Base-by-base conservation (phyloP, 1,140 invertebrate genomes). In the Micrasema minimum region DNA sequence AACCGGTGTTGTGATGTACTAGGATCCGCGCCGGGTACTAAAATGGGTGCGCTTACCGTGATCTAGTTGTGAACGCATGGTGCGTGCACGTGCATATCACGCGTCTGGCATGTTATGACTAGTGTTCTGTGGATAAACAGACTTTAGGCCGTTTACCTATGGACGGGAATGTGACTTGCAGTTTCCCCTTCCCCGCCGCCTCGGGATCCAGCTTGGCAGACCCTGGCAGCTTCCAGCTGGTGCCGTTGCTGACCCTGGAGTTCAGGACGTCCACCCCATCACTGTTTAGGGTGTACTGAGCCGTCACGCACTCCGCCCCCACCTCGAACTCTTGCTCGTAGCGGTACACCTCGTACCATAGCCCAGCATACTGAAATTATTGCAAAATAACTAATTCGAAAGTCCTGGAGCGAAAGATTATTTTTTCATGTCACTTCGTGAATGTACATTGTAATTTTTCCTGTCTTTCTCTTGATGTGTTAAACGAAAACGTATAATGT, bases 291-390 rank as follows among this genome's bases (percentile, higher is more conserved):
- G 71, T 72, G 66, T 82, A 82, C 7, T 78, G 75, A 1, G 78
- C 72, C 10, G 79, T 75, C 20, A 45, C 38, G 59, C 59, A 72
- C n/a, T 76, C 61, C 6, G 53, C 75, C 46, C 79, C 79, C 9
- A 43, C n/a, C 78, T 82, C 79, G 69, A 79, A 79, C 0, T 38
- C n/a, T 1, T 76, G 69, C 5, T 79, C 78, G 51, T 83, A 83
- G 1, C 79, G 79, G 62, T 76, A 77, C 6, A 81, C 78, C 23
- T 80, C 77, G 50, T 81, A 76, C 82, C 82, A 83, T 1, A 76
- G 48, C 10, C 77, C 77, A 31, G 76, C 69, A 41, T 82, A 83
- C 82, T 82, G 69, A 67, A 79, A 59, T 4, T 31, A 31, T 31
- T 31, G 26, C n/a, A n/a, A n/a, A n/a, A n/a, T n/a, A n/a, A n/a